Evolutionary conservation across 2,113 vertebrate species (phyloP), one percentile per base, ranked within the genome.

Genomic region (Anas platyrhynchos): DNA sequence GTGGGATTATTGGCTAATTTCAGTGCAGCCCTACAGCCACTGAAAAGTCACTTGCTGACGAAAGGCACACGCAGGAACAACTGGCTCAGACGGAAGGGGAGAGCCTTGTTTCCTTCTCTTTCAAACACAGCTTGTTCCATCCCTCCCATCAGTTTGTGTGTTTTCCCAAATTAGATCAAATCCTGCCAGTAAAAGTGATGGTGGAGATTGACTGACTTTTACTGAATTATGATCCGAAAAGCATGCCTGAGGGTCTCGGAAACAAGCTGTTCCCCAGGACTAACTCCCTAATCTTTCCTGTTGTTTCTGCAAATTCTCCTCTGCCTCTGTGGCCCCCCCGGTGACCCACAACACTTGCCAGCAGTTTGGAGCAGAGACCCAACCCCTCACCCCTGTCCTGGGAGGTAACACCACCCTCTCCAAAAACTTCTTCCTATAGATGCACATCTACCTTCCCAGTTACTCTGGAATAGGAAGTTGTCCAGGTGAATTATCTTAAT

Each of bases 1-100:
- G 32, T 83, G 81, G 55, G 86, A 94, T 89, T 76, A 44, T 26
- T 93, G 67, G 86, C 77, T 94, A 80, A 94, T 81, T 93, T 82
- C 88, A 95, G 43, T 25, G 56, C 91, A 94, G 48, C 41, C 29
- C 25, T 66, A 68, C 83, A 88, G 62, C 27, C 88, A 88, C 59
- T 58, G 27, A n/a, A 86, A 93, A 95, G 72, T 50, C 55, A 56
- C 50, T 91, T 76, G 68, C 48, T 79, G 83, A 93, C 0, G 1
- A 91, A 93, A 94, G 62, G 55, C 59, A 71, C 44, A 26, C 62
- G 65, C 26, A 0, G 1, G 58, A 83, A 87, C 1, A 2, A 94
- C 29, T 59, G 55, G 41, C 22, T 89, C 46, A 79, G 72, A 43
- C 0, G 1, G 3, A 79, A 83, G 38, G 6, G 38, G 20, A 93